These are phyloP conservation scores for Pelochelys cantorii DNA, from an alignment of 2,797 vertebrate genomes.

Conservation along the genomic window DNA sequence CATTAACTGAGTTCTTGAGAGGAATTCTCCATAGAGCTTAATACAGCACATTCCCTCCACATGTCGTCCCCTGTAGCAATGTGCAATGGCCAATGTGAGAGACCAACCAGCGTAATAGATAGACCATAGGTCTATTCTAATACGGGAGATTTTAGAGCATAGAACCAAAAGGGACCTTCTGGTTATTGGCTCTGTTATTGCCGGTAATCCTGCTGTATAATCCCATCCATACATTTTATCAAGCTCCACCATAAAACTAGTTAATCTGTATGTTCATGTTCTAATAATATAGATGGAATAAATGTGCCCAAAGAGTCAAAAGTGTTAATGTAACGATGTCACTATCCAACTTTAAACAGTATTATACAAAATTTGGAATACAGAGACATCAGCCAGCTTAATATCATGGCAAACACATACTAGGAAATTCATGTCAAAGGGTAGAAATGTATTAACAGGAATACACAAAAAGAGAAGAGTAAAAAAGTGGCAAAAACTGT, in stretches of 20 bases:
- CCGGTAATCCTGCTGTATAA: not conserved
- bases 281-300: not conserved
- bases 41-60: not conserved
- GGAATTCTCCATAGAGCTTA: not conserved
- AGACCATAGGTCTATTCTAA: not conserved
- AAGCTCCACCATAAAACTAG: not conserved
- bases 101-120: not conserved
- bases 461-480: too few relatives aligned
- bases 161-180: not conserved
- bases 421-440: not conserved
- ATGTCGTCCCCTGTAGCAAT: rapidly evolving
- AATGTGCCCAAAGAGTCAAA: not conserved
- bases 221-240: not conserved
- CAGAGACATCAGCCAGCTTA: not conserved
- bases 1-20: not conserved
- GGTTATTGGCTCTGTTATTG: not conserved
- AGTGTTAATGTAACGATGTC: not conserved
- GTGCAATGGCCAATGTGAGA: not conserved
- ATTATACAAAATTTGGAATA: not conserved
- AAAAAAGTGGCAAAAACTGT: too few relatives aligned
- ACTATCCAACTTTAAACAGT: not conserved
- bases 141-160: not conserved
- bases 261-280: not conserved
- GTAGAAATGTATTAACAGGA: not conserved
- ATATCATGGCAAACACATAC: not conserved